phyloP scores from a whole-genome alignment of 2,888 invertebrate genomes.

The Sphecodes monilicornis region DNA sequence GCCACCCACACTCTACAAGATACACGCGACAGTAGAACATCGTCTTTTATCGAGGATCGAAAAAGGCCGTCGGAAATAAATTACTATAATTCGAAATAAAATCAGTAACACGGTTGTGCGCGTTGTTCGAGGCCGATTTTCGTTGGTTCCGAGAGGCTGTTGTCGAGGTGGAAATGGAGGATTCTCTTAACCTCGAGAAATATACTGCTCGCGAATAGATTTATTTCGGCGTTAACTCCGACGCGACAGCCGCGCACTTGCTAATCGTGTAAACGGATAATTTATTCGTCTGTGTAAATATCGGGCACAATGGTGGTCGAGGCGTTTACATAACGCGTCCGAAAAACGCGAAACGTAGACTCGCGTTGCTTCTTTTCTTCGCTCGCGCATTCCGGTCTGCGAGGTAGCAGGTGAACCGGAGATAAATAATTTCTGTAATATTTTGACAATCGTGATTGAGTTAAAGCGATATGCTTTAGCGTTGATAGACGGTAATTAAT shows the following conservation, averaged over 20 bases:
- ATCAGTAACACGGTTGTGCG: background rate
- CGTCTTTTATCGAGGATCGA: background rate
- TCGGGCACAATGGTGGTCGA: background rate
- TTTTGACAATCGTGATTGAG: conserved; percentile 49
- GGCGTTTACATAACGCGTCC: conserved; percentile 12
- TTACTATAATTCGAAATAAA: background rate
- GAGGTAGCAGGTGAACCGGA: too few relatives aligned
- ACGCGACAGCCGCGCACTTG: background rate
- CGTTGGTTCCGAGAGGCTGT: background rate
- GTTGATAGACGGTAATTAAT: conserved; percentile 55
- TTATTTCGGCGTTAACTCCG: conserved; percentile 14
- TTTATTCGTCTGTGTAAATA: conserved; percentile 12
- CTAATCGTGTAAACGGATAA: conserved; percentile 13
- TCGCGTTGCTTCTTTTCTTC: background rate
- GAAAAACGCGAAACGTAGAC: background rate
- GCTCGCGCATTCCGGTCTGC: background rate
- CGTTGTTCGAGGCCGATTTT: background rate
- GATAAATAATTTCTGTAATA: conserved; percentile 26
- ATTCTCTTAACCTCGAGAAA: conserved; percentile 2
- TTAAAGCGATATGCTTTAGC: conserved; percentile 26
- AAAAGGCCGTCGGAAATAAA: background rate
- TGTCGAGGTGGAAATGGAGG: background rate
- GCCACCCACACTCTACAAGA: conserved; percentile 19
- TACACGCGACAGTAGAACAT: conserved; percentile 42
- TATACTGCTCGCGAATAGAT: conserved; percentile 12